Evolutionary conservation across 2,113 vertebrate genomes (phyloP), one percentile per base, ranked within the genome.

Genomic region (Zosterops pallidus): DNA sequence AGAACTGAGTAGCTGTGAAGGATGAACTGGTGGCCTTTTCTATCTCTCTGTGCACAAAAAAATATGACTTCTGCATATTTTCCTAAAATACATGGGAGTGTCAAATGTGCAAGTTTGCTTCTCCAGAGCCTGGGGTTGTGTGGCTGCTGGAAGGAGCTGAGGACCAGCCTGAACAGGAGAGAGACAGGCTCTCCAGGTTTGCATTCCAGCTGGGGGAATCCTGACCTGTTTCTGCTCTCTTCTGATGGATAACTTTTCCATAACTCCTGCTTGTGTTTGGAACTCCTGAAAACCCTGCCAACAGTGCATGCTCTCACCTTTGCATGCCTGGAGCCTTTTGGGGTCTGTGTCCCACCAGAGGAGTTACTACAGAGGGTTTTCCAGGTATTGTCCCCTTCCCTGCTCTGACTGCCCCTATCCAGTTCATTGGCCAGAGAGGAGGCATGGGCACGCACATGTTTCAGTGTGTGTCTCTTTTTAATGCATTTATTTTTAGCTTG

Each of bases 401-500:
- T 67, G 6, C 14, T 9, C 42, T 59, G 11, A 5, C 68, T 62
- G 67, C 63, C 35, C 11, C 83, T 55, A 6, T 31, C 9, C 88
- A 20, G 7, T 49, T 63, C 74, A 67, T 21, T 25, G 50, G 47
- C 65, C 20, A 6, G 56, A 67, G 41, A 80, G 42, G 63, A 89
- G 55, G 42, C 65, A 52, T 0, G 0, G 46, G 53, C 82, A 82
- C 0, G 37, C 46, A 53, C 35, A 11, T 52, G 52, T 89, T 87
- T 76, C 84, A 37, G 18, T 79, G 39, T 14, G 65, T 12, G 37
- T 52, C 64, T 92, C 86, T 88, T 95, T 90, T 95, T 57, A 87
- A 86, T 79, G 59, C 12, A 3, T 41, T 92, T 96, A 95, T 97
- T 96, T 97, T 97, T 96, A 95, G 82, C 88, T 83, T 95, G 84